phyloP scores from a whole-genome alignment of 2,797 vertebrate species.

The Epinephelus coioides region DNA sequence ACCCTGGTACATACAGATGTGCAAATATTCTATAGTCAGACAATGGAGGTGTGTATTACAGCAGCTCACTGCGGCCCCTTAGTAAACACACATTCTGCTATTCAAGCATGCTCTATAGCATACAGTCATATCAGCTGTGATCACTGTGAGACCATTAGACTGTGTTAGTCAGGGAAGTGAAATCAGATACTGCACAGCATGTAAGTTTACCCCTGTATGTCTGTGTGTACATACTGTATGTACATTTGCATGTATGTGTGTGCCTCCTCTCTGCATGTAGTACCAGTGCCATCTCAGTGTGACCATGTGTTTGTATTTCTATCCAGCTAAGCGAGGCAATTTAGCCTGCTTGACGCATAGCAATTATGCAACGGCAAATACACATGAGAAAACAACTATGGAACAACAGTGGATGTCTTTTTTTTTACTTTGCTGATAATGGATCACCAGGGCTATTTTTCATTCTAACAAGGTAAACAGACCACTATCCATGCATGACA shows the following conservation, averaged over 20 bases:
- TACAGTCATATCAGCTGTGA: constrained; percentile 42
- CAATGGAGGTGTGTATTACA: constrained; percentile 17
- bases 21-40: constrained; percentile 13
- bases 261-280: constrained; percentile 43
- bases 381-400: constrained; percentile 26
- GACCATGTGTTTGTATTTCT: constrained; percentile 55
- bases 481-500: constrained; percentile 16
- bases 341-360: constrained; percentile 44
- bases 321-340: constrained; percentile 55
- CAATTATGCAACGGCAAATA: constrained; percentile 45
- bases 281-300: constrained; percentile 46
- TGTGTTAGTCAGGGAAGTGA: constrained; percentile 50
- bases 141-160: constrained; percentile 45
- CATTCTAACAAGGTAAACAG: constrained; percentile 42
- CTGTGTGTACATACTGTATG: constrained; percentile 32
- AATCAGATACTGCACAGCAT: constrained; percentile 53
- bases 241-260: constrained; percentile 24
- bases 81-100: constrained; percentile 14
- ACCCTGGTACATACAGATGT: constrained; percentile 37
- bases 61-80: background rate
- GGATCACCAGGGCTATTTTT: constrained; percentile 14
- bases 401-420: constrained; percentile 17
- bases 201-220: constrained; percentile 43
- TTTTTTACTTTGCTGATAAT: constrained; percentile 36
- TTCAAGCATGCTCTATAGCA: constrained; percentile 23